Evolutionary conservation across 2,113 vertebrate species (phyloP).

Genomic region (Tapirus terrestris): DNA sequence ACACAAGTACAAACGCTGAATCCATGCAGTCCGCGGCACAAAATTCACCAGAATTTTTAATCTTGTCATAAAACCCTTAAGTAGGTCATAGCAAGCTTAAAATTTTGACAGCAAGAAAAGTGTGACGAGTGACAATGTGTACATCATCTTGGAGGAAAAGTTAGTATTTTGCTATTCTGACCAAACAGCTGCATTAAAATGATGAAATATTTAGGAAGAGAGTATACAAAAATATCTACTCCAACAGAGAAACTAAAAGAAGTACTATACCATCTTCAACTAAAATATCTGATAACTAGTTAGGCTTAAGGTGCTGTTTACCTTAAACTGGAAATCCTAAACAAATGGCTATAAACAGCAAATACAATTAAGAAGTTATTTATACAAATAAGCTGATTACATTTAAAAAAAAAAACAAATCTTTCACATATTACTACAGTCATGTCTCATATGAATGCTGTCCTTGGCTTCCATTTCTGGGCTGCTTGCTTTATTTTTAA

Average conservation of each 20-base stretch:
- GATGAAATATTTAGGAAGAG: constrained; percentile 47
- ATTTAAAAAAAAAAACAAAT: not conserved
- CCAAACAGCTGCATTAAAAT: constrained; percentile 59
- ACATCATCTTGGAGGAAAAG: constrained; percentile 75
- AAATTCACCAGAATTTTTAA: constrained; percentile 77
- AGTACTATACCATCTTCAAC: not conserved
- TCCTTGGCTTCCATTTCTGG: not conserved
- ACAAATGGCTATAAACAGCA: not conserved
- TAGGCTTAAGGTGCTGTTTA: not conserved
- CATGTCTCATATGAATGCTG: not conserved
- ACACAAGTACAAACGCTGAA: constrained; percentile 59
- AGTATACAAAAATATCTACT: constrained; percentile 9
- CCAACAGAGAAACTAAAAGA: not conserved
- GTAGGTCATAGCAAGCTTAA: constrained; percentile 86
- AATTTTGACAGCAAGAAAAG: constrained; percentile 79
- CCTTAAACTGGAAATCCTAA: not conserved
- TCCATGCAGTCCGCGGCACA: not conserved
- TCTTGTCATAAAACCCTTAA: constrained; percentile 80
- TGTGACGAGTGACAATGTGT: constrained; percentile 74
- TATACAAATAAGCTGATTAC: not conserved
- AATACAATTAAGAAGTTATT: constrained; percentile 2
- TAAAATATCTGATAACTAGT: not conserved
- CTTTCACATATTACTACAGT: not conserved
- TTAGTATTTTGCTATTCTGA: constrained; percentile 67
- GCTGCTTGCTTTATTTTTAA: not conserved